phyloP scores from a whole-genome alignment of 2,113 vertebrate species.

The Eudyptes chrysolophus region DNA sequence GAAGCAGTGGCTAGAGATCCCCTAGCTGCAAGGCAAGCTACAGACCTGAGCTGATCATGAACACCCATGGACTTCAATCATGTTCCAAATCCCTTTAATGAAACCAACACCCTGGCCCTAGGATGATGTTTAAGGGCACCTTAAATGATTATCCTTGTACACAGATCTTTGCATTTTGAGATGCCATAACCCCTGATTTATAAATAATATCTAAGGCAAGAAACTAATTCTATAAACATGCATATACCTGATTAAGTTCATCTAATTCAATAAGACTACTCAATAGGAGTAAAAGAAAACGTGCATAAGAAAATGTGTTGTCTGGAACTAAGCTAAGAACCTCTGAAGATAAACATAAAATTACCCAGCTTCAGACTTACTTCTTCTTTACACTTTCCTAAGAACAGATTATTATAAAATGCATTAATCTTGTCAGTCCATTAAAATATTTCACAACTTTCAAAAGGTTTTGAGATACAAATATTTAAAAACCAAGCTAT shows the following conservation, averaged over 20 bases:
- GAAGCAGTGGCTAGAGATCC: neutral
- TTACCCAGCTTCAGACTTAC: neutral
- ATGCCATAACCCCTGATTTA: neutral
- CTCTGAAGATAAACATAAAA: neutral
- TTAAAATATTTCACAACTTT: neutral
- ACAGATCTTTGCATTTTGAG: neutral
- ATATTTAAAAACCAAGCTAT: neutral
- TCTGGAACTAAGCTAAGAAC: neutral
- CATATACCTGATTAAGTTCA: neutral
- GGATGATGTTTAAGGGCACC: rapidly evolving
- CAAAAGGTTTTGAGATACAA: neutral
- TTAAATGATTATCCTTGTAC: neutral
- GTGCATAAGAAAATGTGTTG: neutral
- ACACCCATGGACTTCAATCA: neutral
- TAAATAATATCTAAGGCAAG: neutral
- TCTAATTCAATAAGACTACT: neutral
- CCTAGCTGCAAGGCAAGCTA: neutral
- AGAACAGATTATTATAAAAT: neutral
- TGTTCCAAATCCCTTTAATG: neutral
- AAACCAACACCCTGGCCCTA: neutral
- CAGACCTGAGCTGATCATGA: neutral
- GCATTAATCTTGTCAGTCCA: neutral
- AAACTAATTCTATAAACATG: neutral
- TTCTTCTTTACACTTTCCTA: neutral
- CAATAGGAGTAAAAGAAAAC: neutral